Conservation (phyloP, 2,888 invertebrate species). For the Pogonocherus hispidulus region DNA sequence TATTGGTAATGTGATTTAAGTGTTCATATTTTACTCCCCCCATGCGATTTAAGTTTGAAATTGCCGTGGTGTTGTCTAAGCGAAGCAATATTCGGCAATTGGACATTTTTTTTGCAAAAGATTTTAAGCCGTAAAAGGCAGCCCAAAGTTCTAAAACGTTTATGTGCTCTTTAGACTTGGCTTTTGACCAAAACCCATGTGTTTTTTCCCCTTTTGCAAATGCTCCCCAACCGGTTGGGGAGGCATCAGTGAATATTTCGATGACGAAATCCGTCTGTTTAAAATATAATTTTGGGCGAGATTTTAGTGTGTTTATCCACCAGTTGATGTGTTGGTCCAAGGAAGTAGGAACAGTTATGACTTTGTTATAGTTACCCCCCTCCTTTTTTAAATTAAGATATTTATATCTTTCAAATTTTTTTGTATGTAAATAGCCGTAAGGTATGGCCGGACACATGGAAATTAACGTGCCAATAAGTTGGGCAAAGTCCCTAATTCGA, state of each 20-base stretch:
- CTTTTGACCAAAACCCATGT: constrained; percentile 41
- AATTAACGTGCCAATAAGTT: constrained; percentile 41
- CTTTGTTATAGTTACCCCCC: constrained; percentile 2
- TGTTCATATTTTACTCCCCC: constrained; percentile 45
- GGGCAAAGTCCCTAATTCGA: constrained; percentile 44
- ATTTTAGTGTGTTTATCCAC: constrained; percentile 35
- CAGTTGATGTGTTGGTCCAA: constrained; percentile 33
- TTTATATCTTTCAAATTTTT: constrained; percentile 35
- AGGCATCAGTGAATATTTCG: constrained; percentile 49
- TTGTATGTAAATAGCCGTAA: too few species aligned
- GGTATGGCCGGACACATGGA: too few species aligned
- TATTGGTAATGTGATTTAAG: constrained; percentile 41
- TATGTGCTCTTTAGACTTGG: constrained; percentile 37
- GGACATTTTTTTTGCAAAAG: constrained; percentile 38
- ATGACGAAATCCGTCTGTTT: not conserved
- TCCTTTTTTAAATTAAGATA: constrained; percentile 25
- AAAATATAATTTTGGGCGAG: not conserved
- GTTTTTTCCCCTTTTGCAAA: too few species aligned
- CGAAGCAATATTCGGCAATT: constrained; percentile 39
- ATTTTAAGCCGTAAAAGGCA: constrained; percentile 43
- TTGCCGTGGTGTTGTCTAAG: constrained; percentile 42
- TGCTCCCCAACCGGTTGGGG: constrained; percentile 47
- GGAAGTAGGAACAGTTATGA: constrained; percentile 3
- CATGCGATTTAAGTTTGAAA: constrained; percentile 46
- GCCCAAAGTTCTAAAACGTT: constrained; percentile 48